Evolutionary conservation across 2,888 invertebrate genomes (phyloP).

Genomic region (Heteromurus nitidus): DNA sequence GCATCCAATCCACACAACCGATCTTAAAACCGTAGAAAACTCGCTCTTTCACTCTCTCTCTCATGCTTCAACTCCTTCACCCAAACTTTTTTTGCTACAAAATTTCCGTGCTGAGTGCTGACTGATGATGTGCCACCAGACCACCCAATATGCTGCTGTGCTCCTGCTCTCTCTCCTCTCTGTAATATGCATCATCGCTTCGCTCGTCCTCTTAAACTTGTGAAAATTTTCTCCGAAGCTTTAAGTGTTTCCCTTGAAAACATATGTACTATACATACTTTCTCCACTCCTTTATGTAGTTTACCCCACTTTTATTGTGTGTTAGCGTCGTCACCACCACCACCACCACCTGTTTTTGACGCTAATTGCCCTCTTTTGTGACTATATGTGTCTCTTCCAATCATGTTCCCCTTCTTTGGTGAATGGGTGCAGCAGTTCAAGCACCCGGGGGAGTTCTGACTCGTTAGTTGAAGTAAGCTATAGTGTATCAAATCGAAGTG

Average conservation of each 20-base stretch:
- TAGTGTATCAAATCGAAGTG: no score
- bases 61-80: not conserved
- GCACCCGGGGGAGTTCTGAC: no score
- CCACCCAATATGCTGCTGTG: not conserved
- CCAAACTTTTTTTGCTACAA: not conserved
- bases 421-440: no score
- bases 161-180: not conserved
- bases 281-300: not conserved
- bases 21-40: no score
- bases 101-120: not conserved
- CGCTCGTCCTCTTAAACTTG: not conserved
- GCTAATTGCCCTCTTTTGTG: conserved; percentile 54
- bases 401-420: no score
- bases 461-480: no score
- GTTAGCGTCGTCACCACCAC: conserved; percentile 11
- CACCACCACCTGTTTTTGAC: conserved; percentile 39
- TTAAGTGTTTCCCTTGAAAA: conserved; percentile 33
- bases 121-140: not conserved
- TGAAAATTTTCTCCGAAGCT: not conserved
- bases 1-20: no score
- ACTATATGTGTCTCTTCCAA: conserved; percentile 1
- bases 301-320: conserved; percentile 3
- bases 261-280: not conserved
- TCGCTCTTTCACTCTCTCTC: not conserved
- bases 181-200: not conserved